Percentiles rank a stretch among this genome's conserved stretches.
These are phyloP conservation scores for Dynastes grantii DNA, from an alignment of 2,888 invertebrate species.

Conservation along the genomic window DNA sequence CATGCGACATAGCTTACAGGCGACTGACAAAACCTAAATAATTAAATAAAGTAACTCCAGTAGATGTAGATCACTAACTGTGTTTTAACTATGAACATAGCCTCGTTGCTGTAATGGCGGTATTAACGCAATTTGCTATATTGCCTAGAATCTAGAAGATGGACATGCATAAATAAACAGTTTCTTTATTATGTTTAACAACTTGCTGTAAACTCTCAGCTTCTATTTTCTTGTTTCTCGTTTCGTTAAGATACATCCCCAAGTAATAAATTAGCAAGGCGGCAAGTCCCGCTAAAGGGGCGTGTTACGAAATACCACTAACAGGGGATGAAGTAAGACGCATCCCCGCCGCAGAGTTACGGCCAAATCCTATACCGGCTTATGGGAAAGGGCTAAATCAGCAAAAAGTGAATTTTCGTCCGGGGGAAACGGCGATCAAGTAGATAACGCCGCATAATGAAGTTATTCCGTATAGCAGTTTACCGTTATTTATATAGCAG, in stretches of 20 bases:
- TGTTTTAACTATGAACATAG: too few relatives aligned
- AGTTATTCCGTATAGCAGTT: slow-evolving; percentile 9
- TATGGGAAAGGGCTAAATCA: slow-evolving; percentile 16
- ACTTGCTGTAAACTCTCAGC: too few relatives aligned
- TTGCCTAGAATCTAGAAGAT: too few relatives aligned
- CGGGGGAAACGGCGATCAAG: slow-evolving; percentile 2
- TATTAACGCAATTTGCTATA: too few relatives aligned
- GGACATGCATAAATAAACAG: too few relatives aligned
- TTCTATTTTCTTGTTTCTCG: too few relatives aligned
- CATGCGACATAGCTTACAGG: too few relatives aligned
- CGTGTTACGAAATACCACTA: background rate
- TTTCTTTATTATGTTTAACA: too few relatives aligned
- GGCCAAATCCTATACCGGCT: slow-evolving; percentile 9
- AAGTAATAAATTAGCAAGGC: background rate
- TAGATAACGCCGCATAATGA: background rate
- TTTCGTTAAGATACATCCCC: background rate
- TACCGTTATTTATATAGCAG: slow-evolving; percentile 17
- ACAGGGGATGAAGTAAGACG: background rate
- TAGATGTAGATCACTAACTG: too few relatives aligned
- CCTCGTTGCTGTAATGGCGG: too few relatives aligned
- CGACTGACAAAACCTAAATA: too few relatives aligned
- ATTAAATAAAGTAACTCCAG: too few relatives aligned
- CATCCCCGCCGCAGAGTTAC: background rate
- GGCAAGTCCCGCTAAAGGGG: background rate
- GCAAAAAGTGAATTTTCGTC: slow-evolving; percentile 19